Evolutionary conservation across 2,888 invertebrate species (phyloP), one percentile per base, ranked within the genome.

Genomic region (Mythimna vitellina): DNA sequence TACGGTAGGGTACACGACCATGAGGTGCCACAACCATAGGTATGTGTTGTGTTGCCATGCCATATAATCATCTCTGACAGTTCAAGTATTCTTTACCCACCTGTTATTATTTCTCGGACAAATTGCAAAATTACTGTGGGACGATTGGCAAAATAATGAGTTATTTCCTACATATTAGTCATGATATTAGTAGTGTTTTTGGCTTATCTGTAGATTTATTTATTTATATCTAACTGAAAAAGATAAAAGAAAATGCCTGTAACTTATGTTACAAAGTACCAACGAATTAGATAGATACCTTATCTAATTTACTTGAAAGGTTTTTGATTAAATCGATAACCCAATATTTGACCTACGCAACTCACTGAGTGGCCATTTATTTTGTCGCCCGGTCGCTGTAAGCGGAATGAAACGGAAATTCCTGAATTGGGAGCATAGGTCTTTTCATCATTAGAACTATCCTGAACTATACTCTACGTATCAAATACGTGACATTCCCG

Each of bases 401-500:
- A 25, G 14, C 46, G 20, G n/a, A 71, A 71, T 62, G 20, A 12
- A 53, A 70, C 51, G 51, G n/a, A 77, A 65, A 71, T 38, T 51
- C 63, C 14, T 25, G 42, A 67, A 60, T 5, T 32, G 29, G 17
- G 0, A 54, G 49, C n/a, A 32, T 54, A 53, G n/a, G 57, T 51
- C 51, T 57, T 25, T 29, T 46, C 46, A 53, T 29, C 53, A 14
- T 70, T 32, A 68, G 51, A 68, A 74, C 22, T 29, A 25, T 25
- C 12, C 20, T 25, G 65, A 65, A 54, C n/a, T 57, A 56, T 42
- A 54, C 9, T 32, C 25, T 58, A 46, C 53, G 46, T 58, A 77
- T 29, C 66, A 70, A 76, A 72, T 78, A 80, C 78, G 65, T 78
- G 82, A 78, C 74, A 81, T 80, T 74, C 74, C 68, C 54, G 65